Base-by-base conservation (phyloP, 2,888 invertebrate species). In the Microctonus brassicae region DNA sequence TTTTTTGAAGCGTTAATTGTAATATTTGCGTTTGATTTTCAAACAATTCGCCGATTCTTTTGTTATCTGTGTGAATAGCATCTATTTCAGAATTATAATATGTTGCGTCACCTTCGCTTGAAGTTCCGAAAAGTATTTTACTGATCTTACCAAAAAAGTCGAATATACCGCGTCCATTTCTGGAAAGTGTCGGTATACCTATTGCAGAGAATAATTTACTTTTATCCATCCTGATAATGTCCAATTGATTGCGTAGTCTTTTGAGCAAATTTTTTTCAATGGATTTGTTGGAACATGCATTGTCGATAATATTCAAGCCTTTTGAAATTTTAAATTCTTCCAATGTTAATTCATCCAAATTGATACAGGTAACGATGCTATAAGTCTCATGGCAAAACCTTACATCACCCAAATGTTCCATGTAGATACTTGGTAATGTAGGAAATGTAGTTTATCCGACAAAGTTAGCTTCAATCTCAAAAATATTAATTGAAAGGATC, bases 11-110 rank as follows among this genome's bases (percentile, higher is more conserved):
- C 4, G 53, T 55, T 0, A 64, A 20, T 63, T 57, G 55, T n/a
- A 64, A 39, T 24, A 70, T 70, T 10, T 70, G 33, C 0, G 66
- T 70, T 66, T 53, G 61, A 42, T 70, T 70, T 34, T 34, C 7
- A n/a, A 65, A 70, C 13, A 70, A 26, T 52, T 70, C 60, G 1
- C 47, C 29, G 2, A 70, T 66, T 60, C 61, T 29, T 61, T 66
- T 66, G 34, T 66, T 66, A 13, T 66, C 70, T 36, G 33, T 53
- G n/a, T 57, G 57, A 57, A 57, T 24, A 1, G 39, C n/a, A n/a
- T 42, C 42, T 3, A 42, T 42, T 42, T 42, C 42, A 2, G 42
- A 6, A 13, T 42, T 42, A 5, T 42, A 42, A 42, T 13, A 42
- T 4, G 3, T n/a, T 2, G 42, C 42, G n/a, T 42, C 42, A 4